These are phyloP conservation scores for Adelphocoris suturalis DNA, from an alignment of 2,888 invertebrate species.

Conservation along the genomic window DNA sequence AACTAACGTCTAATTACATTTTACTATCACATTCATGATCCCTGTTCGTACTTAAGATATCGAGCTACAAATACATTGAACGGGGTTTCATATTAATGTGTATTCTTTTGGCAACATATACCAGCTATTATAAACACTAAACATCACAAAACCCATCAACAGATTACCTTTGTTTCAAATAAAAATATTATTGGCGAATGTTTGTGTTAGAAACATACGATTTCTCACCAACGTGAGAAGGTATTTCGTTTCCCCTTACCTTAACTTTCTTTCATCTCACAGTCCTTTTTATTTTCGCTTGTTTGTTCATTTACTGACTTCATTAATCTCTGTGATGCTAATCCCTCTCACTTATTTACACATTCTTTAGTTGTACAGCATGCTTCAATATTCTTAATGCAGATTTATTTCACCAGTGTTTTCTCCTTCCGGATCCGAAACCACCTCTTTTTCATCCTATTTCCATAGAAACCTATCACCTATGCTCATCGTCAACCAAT, in stretches of 20 bases:
- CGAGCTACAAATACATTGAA: too few species aligned
- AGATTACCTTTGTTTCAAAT: too few species aligned
- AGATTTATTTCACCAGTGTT: constrained; percentile 6
- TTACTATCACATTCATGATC: too few species aligned
- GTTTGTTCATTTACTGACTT: constrained; percentile 60
- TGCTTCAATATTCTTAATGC: constrained; percentile 11
- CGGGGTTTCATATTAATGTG: too few species aligned
- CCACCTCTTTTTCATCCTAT: background rate
- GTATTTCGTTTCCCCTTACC: constrained; percentile 23
- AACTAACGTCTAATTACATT: too few species aligned
- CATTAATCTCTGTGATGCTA: constrained; percentile 71
- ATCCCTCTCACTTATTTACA: constrained; percentile 65
- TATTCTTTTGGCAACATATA: too few species aligned
- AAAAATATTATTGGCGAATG: too few species aligned
- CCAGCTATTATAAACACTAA: too few species aligned
- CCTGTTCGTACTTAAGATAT: too few species aligned
- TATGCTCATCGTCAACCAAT: too few species aligned
- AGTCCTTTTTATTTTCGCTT: constrained; percentile 65
- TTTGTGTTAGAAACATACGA: background rate
- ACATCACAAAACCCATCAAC: too few species aligned
- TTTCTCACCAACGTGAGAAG: background rate
- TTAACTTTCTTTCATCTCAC: constrained; percentile 57
- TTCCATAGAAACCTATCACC: background rate
- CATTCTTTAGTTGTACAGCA: constrained; percentile 50
- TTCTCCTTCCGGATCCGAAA: background rate